These are phyloP conservation scores for Heloderma charlesbogerti DNA, from an alignment of 2,113 vertebrate species.

Conservation along the genomic window DNA sequence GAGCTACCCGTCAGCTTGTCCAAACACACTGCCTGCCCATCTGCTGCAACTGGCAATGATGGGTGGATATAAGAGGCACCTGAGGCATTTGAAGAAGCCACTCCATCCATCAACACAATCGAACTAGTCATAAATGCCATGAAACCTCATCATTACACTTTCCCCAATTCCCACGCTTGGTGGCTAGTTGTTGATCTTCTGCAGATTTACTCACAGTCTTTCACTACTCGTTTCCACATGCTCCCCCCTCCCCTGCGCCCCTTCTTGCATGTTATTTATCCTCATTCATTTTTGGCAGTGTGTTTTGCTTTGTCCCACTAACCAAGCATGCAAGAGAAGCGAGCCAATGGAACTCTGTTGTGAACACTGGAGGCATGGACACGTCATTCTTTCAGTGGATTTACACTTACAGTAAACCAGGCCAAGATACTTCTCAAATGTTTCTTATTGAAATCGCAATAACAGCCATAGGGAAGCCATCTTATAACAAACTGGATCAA, in stretches of 20 bases:
- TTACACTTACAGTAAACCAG: neutral
- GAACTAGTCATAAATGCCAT: neutral
- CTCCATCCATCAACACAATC: fast-evolving
- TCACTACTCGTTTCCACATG: neutral
- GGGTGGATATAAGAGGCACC: neutral
- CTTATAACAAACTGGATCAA: neutral
- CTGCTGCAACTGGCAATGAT: neutral
- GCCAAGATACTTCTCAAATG: neutral
- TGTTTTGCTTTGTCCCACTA: neutral
- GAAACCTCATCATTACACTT: neutral
- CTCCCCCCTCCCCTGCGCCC: neutral
- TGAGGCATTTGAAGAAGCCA: neutral
- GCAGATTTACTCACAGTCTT: neutral
- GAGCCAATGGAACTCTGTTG: no score
- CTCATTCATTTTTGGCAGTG: neutral
- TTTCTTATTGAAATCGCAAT: neutral
- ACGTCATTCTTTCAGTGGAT: neutral
- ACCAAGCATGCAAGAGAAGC: no score
- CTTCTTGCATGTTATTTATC: neutral
- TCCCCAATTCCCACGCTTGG: neutral
- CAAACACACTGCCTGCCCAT: neutral
- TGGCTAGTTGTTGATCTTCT: neutral
- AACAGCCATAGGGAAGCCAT: neutral
- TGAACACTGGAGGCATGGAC: neutral
- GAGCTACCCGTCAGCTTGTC: neutral